Conservation (phyloP, 2,888 invertebrate species). For the Mycalesis mineus region DNA sequence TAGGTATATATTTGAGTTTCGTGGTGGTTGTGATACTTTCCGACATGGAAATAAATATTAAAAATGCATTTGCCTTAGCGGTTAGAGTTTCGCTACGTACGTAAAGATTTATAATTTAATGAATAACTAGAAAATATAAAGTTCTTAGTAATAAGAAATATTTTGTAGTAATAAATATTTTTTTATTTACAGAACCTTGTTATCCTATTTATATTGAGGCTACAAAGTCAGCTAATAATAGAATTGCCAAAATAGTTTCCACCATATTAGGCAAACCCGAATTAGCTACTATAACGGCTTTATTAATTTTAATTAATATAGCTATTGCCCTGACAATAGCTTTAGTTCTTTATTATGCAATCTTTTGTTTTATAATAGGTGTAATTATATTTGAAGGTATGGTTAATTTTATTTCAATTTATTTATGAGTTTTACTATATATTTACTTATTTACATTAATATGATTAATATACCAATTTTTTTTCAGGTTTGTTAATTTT, state of each 20-base stretch:
- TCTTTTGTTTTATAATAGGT: conserved; percentile 34
- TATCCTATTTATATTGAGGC: conserved; percentile 6
- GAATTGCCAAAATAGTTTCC: conserved; percentile 9
- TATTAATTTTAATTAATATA: conserved; percentile 23
- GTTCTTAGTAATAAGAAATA: too few relatives aligned
- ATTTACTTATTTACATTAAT: too few relatives aligned
- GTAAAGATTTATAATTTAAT: conserved; percentile 18
- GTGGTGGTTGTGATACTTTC: background rate
- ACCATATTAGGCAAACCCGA: conserved; percentile 38
- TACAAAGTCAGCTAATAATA: conserved; percentile 7
- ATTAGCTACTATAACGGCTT: conserved; percentile 39
- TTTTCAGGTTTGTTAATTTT: conserved; percentile 20
- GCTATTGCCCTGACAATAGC: conserved; percentile 20
- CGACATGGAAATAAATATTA: conserved; percentile 50
- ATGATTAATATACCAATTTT: too few relatives aligned
- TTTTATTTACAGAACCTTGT: conserved; percentile 29
- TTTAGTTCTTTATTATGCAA: conserved; percentile 26
- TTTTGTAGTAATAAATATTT: background rate
- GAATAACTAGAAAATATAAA: too few relatives aligned
- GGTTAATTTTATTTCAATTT: background rate
- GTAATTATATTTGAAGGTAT: conserved; percentile 51
- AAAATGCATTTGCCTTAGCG: conserved; percentile 47
- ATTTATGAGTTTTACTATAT: background rate
- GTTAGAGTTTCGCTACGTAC: conserved; percentile 46
- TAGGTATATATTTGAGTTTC: too few relatives aligned